Evolutionary conservation across 2,888 invertebrate species (phyloP).

Genomic region (Agonum fuliginosum): DNA sequence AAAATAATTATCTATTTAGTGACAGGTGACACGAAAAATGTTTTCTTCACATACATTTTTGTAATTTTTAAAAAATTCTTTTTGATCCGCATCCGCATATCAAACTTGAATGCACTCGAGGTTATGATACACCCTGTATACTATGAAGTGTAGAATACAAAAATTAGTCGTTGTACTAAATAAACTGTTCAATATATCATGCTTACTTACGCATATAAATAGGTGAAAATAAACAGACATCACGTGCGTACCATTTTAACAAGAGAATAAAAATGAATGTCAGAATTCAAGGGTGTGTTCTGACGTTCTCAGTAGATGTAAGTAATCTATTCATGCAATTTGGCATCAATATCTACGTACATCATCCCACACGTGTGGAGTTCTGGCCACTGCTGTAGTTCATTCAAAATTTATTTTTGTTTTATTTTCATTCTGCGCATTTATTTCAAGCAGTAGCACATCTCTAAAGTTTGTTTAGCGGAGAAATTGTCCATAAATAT

Average conservation of each 20-base stretch:
- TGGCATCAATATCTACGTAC: neutral
- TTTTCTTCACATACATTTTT: too few species aligned
- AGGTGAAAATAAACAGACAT: conserved; percentile 18
- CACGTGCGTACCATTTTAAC: conserved; percentile 5
- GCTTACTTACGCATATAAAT: neutral
- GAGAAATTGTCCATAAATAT: too few species aligned
- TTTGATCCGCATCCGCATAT: too few species aligned
- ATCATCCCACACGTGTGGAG: neutral
- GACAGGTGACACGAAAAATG: too few species aligned
- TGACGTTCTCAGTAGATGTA: neutral
- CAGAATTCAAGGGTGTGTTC: conserved; percentile 40
- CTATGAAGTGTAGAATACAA: too few species aligned
- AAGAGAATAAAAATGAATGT: conserved; percentile 27
- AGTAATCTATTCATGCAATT: conserved; percentile 16
- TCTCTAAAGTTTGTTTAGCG: too few species aligned
- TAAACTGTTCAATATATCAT: neutral
- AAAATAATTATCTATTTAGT: too few species aligned
- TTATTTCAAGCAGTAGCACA: too few species aligned
- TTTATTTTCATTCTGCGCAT: conserved; percentile 1
- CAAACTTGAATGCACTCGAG: too few species aligned
- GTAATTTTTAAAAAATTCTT: too few species aligned
- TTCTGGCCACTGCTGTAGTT: conserved; percentile 10
- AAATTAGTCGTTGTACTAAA: too few species aligned
- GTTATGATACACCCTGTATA: too few species aligned
- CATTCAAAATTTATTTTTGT: conserved; percentile 28